phyloP scores from a whole-genome alignment of 1,140 invertebrate genomes.

The Potamilus streckersoni region DNA sequence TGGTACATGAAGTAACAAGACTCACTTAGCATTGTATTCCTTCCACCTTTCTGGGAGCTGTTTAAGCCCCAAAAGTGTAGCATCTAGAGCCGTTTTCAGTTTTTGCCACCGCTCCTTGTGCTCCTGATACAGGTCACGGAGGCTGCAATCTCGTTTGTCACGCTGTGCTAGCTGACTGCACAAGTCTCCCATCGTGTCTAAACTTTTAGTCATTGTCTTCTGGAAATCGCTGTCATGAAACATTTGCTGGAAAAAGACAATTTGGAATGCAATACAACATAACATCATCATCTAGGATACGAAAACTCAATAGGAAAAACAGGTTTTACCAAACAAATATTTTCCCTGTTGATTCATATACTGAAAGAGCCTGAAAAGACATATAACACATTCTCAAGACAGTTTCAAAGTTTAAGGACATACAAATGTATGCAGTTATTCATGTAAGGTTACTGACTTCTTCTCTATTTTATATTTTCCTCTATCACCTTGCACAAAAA shows the following conservation, averaged over 20 bases:
- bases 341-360: no score
- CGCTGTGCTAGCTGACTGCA: constrained; percentile 72
- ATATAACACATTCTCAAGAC: no score
- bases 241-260: constrained; percentile 64
- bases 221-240: constrained; percentile 78
- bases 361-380: no score
- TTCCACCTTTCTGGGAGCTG: constrained; percentile 92
- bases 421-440: no score
- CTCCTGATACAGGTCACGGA: constrained; percentile 72
- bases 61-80: constrained; percentile 81
- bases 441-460: no score
- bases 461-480: no score
- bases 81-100: constrained; percentile 78
- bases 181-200: constrained; percentile 81
- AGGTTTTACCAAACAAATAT: no score
- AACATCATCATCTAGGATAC: no score
- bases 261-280: background rate
- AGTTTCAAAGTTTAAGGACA: no score
- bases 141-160: constrained; percentile 74
- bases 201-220: constrained; percentile 78
- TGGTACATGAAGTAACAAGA: background rate
- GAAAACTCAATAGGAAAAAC: no score
- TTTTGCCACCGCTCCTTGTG: constrained; percentile 82
- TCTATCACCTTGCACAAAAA: no score
- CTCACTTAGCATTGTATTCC: constrained; percentile 81